A percentile compares a stretch with the other conserved stretches of the same genome.
These are phyloP conservation scores for Drosophila sordidula DNA, from an alignment of 2,888 invertebrate genomes.

Conservation along the genomic window DNA sequence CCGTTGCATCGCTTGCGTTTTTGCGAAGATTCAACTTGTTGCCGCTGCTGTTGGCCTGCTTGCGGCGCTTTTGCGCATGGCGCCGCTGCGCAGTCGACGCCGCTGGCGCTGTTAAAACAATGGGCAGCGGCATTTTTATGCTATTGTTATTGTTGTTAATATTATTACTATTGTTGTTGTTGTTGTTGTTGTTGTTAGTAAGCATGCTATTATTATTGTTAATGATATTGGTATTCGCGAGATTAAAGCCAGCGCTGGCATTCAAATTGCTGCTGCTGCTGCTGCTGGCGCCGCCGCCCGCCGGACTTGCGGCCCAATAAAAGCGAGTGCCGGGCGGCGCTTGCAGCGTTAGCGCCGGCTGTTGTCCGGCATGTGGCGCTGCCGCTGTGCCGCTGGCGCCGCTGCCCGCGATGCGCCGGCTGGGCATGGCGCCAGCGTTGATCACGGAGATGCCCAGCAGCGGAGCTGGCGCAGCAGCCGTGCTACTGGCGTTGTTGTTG, in stretches of 20 bases:
- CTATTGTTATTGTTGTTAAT: slow-evolving; percentile 33
- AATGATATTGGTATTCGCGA: slow-evolving; percentile 19
- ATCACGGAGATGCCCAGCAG: slow-evolving; percentile 52
- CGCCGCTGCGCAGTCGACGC: slow-evolving; percentile 28
- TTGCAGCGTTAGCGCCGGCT: slow-evolving; percentile 44
- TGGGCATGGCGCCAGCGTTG: slow-evolving; percentile 36
- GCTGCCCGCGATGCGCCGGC: slow-evolving; percentile 31
- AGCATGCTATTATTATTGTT: slow-evolving; percentile 62
- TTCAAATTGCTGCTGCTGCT: slow-evolving; percentile 30
- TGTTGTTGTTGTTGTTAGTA: slow-evolving; percentile 60
- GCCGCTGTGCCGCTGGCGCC: slow-evolving; percentile 29
- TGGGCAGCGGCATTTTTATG: slow-evolving; percentile 66
- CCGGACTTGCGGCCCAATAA: slow-evolving; percentile 48
- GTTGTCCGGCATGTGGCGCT: slow-evolving; percentile 45
- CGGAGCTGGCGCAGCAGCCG: slow-evolving; percentile 26
- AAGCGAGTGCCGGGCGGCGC: slow-evolving; percentile 46
- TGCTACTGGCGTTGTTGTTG: slow-evolving; percentile 39
- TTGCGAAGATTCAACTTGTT: slow-evolving; percentile 16
- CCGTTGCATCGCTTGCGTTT: slow-evolving; percentile 27
- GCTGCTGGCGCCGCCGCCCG: slow-evolving; percentile 28
- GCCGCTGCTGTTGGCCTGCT: slow-evolving; percentile 40
- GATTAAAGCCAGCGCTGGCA: slow-evolving; percentile 42
- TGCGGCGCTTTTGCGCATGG: slow-evolving; percentile 59
- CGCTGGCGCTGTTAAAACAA: slow-evolving; percentile 59
- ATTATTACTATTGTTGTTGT: slow-evolving; percentile 25